phyloP scores from a whole-genome alignment of 2,113 vertebrate genomes.

The Conger conger region DNA sequence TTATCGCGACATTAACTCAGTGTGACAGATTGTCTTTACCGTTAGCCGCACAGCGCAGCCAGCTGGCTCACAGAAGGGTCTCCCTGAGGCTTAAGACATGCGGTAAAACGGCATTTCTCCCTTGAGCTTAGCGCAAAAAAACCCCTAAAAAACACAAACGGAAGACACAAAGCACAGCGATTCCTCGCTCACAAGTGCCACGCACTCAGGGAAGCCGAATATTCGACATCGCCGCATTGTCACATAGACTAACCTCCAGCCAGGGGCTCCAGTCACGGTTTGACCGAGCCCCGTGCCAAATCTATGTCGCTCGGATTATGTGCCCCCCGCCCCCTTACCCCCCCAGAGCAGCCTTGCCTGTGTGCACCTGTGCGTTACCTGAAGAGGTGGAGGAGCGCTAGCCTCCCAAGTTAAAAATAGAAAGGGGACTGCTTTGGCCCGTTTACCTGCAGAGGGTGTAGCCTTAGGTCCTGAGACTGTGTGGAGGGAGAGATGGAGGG shows the following conservation, averaged over 20 bases:
- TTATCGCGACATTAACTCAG: not conserved
- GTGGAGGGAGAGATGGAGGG: not conserved
- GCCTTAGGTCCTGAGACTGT: not conserved
- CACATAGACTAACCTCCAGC: not conserved
- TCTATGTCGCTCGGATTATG: not conserved
- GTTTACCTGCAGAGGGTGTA: not conserved
- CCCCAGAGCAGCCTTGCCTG: not conserved
- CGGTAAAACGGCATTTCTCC: not conserved
- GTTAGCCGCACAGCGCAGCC: not conserved
- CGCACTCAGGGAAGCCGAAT: not conserved
- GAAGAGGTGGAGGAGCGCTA: not conserved
- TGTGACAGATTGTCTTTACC: not conserved
- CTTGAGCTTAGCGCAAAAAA: not conserved
- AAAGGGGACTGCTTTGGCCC: not conserved
- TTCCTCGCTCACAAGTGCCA: not conserved
- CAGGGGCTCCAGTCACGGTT: not conserved
- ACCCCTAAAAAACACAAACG: not conserved
- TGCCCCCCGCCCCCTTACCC: not conserved
- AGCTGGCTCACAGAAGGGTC: not conserved
- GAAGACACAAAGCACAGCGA: not conserved
- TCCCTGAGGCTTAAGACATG: not conserved
- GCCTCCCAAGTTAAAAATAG: not conserved
- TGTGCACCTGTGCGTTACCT: not conserved
- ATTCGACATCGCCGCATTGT: not conserved
- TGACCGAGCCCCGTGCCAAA: not conserved